phyloP scores from a whole-genome alignment of 2,113 vertebrate genomes.

The Morphnarchus princeps region DNA sequence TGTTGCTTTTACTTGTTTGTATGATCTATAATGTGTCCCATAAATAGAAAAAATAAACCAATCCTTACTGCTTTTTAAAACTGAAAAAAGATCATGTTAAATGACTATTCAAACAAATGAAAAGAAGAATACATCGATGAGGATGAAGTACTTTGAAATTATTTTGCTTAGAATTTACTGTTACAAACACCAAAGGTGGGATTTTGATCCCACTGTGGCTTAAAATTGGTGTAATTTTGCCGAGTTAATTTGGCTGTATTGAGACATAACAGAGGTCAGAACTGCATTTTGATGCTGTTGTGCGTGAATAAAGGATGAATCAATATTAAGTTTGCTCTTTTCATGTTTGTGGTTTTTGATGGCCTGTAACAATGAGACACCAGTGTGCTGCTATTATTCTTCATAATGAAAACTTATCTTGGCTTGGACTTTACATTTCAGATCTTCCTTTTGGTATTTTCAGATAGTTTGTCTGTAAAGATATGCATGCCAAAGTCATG shows the following conservation, averaged over 20 bases:
- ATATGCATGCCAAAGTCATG: background rate
- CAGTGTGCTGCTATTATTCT: background rate
- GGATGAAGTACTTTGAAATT: background rate
- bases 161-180: background rate
- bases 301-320: slow-evolving; percentile 4
- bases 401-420: background rate
- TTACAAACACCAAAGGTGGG: background rate
- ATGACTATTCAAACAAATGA: background rate
- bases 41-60: background rate
- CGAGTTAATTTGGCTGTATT: background rate
- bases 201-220: slow-evolving; percentile 5
- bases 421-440: background rate
- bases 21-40: background rate
- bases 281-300: background rate
- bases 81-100: background rate
- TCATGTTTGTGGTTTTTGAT: background rate
- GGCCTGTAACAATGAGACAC: background rate
- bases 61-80: background rate
- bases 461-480: background rate
- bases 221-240: background rate
- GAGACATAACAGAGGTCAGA: background rate
- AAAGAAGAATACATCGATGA: background rate
- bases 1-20: background rate
- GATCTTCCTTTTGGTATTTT: background rate
- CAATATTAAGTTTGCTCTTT: background rate